Evolutionary conservation across 2,113 vertebrate genomes (phyloP).

Genomic region (Panthera uncia): DNA sequence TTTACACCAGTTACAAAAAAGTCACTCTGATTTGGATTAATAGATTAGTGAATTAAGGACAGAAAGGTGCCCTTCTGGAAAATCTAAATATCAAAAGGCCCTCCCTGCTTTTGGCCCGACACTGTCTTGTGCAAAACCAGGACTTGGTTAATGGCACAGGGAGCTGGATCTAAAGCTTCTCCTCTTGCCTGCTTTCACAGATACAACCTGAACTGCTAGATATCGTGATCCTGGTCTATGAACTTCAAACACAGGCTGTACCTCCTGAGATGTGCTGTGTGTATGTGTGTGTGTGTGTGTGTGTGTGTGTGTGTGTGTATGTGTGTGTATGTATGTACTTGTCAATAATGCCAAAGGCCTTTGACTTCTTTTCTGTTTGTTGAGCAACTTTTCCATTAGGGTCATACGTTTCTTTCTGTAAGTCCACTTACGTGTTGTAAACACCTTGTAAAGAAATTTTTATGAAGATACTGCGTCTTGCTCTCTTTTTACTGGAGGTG

Average conservation of each 20-base stretch:
- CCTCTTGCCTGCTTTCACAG: not conserved
- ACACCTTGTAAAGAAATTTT: slow-evolving; percentile 4
- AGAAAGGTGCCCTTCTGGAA: not conserved
- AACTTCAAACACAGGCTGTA: not conserved
- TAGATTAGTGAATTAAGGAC: not conserved
- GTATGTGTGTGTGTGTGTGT: not conserved
- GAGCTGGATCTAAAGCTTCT: not conserved
- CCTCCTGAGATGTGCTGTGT: not conserved
- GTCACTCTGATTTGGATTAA: not conserved
- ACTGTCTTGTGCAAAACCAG: not conserved
- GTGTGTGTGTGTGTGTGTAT: not conserved
- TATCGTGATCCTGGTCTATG: not conserved
- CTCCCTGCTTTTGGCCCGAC: not conserved
- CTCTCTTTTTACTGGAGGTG: not conserved
- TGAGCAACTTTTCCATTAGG: slow-evolving; percentile 23
- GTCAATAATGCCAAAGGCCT: not conserved
- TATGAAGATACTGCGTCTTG: not conserved
- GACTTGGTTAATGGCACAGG: not conserved
- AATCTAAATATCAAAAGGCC: not conserved
- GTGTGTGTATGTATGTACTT: not conserved
- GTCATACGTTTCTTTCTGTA: not conserved
- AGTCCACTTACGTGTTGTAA: not conserved
- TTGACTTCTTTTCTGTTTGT: slow-evolving; percentile 6
- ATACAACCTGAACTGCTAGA: not conserved
- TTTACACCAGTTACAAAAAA: slow-evolving; percentile 18